A percentile compares a stretch with the other conserved stretches of the same genome.
These are phyloP conservation scores for Ambastaia sidthimunki DNA, from an alignment of 2,797 vertebrate genomes.

Conservation along the genomic window DNA sequence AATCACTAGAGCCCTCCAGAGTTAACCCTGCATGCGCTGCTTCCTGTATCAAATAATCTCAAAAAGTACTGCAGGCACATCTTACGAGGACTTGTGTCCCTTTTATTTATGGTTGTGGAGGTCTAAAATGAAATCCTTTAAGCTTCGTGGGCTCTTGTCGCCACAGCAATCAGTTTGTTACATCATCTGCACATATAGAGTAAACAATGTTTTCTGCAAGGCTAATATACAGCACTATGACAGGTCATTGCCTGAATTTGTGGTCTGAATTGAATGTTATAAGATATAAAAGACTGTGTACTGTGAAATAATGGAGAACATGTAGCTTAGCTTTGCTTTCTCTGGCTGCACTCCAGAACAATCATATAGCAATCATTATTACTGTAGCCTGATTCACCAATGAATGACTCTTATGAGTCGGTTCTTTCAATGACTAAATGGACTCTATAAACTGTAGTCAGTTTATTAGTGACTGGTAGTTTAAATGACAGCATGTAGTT, in stretches of 20 bases:
- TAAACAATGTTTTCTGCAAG: background rate
- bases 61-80: background rate
- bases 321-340: too few species aligned
- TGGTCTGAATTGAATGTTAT: too few species aligned
- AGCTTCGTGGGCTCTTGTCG: background rate
- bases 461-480: background rate
- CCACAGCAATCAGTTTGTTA: background rate
- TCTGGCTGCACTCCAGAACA: too few species aligned
- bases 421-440: background rate
- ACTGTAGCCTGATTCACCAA: too few species aligned
- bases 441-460: background rate
- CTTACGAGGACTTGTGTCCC: background rate
- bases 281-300: too few species aligned
- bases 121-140: background rate
- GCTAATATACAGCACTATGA: too few species aligned
- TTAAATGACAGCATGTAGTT: background rate
- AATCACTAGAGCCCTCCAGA: slow-evolving; percentile 22
- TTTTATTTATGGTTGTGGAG: background rate
- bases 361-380: too few species aligned
- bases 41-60: slow-evolving; percentile 1
- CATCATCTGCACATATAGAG: slow-evolving; percentile 7
- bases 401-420: too few species aligned
- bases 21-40: background rate
- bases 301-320: too few species aligned
- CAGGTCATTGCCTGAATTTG: too few species aligned